Percentiles rank a stretch among this genome's conserved stretches.
Evolutionary conservation across 35 echinoderm and acorn worm genomes (phyloP).

Genomic region (Hemicentrotus pulcherrimus): DNA sequence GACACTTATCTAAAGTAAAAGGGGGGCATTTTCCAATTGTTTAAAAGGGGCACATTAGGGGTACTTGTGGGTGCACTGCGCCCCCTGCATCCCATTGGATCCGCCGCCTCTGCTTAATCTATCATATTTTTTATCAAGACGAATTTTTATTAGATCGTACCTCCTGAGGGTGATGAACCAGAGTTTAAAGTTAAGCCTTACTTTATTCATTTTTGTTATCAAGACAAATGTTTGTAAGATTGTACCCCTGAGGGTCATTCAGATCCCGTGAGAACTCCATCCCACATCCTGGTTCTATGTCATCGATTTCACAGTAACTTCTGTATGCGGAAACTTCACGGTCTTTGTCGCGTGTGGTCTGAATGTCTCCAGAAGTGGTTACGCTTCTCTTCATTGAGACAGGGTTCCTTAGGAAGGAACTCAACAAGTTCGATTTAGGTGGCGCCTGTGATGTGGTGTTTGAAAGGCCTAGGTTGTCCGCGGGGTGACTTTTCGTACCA

Average conservation of each 20-base stretch:
- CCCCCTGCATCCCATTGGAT: no score
- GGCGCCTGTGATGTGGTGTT: neutral
- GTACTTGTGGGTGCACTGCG: no score
- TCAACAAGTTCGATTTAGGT: neutral
- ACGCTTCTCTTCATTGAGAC: neutral
- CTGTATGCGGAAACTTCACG: neutral
- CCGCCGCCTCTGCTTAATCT: no score
- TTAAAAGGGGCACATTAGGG: no score
- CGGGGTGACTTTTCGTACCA: neutral
- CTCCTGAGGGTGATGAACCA: no score
- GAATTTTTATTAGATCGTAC: no score
- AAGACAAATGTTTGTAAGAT: neutral
- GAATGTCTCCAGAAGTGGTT: neutral
- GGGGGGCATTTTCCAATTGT: no score
- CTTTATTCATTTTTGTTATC: neutral
- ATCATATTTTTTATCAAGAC: no score
- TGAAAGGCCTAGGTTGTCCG: neutral
- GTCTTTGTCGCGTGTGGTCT: neutral
- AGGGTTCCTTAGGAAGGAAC: neutral
- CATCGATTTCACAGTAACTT: neutral
- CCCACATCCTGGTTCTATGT: neutral
- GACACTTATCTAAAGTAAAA: no score
- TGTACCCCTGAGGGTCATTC: neutral
- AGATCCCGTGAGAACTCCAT: neutral
- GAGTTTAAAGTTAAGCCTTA: neutral